Base-by-base conservation (phyloP, 2,888 invertebrate genomes). In the Dichetophora obliterata region DNA sequence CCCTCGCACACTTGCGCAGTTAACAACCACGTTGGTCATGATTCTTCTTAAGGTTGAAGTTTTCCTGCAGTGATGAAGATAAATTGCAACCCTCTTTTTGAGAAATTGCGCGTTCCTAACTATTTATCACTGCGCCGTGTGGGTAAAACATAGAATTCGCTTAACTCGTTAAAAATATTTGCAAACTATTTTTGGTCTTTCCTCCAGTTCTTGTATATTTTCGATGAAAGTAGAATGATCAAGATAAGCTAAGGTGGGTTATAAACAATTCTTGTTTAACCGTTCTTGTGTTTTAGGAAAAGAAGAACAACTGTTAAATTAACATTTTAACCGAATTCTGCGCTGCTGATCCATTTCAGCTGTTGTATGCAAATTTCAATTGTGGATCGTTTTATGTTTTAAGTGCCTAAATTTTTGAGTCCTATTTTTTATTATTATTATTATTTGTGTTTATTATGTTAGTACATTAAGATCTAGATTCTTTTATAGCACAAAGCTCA, bases 11-110 rank as follows among this genome's bases (percentile, higher is more conserved):
- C 52, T 75, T 61, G 22, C 50, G 48, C 43, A 50, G 68, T 24
- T 50, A 59, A 27, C 65, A 65, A 24, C 50, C 24, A 50, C 52
- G 24, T 52, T 66, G 19, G 16, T 65, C 27, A 34, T 65, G 52
- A 54, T n/a, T 6, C 27, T 63, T 61, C 48, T 59, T 31, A 31
- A 14, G 16, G 48, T 66, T 59, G 5, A 48, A 48, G 72, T 72
- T 61, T 70, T 61, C 68, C 61, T 66, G 31, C 61, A 50, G 22
- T 71, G 73, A 78, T 71, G 80, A 75, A 78, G 68, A 80, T 78
- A 80, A 79, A 81, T 78, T 78, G 75, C 77, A 77, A 77, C 78
- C 81, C 80, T 75, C 77, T 63, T 50, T 31, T 65, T 78, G 76
- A 77, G 76, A 80, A 80, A 81, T 79, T 82, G 81, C 78, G 79